Conservation (phyloP, 2,113 vertebrate genomes). For the Xiphorhynchus elegans region DNA sequence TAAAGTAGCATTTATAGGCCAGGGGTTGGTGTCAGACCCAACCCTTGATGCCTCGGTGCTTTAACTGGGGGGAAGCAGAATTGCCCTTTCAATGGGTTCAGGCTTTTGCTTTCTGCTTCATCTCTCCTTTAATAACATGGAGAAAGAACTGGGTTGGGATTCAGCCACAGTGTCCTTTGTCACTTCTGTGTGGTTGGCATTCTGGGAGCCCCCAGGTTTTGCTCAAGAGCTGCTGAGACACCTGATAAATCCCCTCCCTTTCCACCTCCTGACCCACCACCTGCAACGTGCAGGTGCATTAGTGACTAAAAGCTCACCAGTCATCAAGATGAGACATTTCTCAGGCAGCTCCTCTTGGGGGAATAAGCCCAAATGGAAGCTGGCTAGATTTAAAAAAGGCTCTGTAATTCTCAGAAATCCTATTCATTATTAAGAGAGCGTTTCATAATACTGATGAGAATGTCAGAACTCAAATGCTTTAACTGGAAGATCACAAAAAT, state of each 20-base stretch:
- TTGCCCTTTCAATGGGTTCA: too few relatives aligned
- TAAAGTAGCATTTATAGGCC: not conserved
- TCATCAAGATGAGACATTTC: not conserved
- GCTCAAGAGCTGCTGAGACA: not conserved
- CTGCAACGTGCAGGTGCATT: not conserved
- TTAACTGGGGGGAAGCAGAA: not conserved
- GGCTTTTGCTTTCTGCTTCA: not conserved
- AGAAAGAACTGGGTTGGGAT: not conserved
- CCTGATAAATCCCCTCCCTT: not conserved
- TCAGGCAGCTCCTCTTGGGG: not conserved
- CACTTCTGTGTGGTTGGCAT: not conserved
- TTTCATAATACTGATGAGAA: slow-evolving; percentile 11
- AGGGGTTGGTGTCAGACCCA: not conserved
- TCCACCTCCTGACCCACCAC: not conserved
- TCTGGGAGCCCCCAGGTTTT: not conserved
- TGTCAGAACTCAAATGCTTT: slow-evolving; percentile 18
- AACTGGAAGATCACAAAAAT: slow-evolving; percentile 13
- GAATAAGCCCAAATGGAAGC: not conserved
- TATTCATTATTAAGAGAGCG: slow-evolving; percentile 24
- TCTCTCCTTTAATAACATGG: not conserved
- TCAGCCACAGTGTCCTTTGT: not conserved
- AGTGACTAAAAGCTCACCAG: not conserved
- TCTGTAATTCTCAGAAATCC: not conserved
- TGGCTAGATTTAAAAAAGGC: not conserved
- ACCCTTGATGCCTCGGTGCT: not conserved